Percentiles rank a stretch among this genome's conserved stretches.
Conservation (phyloP, 2,797 vertebrate genomes). For the Takifugu ocellatus region DNA sequence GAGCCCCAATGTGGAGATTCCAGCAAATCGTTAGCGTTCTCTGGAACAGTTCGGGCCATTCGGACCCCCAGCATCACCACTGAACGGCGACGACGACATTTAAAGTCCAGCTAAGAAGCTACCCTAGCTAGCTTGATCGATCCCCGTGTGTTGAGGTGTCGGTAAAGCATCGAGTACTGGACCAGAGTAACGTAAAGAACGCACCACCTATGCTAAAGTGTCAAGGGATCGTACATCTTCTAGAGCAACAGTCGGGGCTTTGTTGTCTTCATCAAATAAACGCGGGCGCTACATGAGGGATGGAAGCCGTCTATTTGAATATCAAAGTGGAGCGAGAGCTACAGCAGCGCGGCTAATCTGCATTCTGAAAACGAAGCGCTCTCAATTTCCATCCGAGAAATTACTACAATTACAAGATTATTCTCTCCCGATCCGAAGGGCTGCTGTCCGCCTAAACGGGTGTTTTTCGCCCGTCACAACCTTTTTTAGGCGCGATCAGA, state of each 20-base stretch:
- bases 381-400: slow-evolving; percentile 1
- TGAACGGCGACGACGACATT: no score
- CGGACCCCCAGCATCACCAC: no score
- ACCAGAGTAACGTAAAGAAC: no score
- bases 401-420: slow-evolving; percentile 11
- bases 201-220: no score
- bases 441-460: slow-evolving; percentile 4
- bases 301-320: slow-evolving; percentile 17
- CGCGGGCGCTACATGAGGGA: slow-evolving; percentile 1
- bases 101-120: no score
- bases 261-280: slow-evolving; percentile 20
- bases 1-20: no score
- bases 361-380: slow-evolving; percentile 15
- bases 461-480: background rate
- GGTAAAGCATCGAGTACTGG: no score
- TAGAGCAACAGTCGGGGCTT: no score
- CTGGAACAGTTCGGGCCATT: no score
- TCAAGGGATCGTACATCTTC: background rate
- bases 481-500: slow-evolving; percentile 11
- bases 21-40: no score
- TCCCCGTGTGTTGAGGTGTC: no score
- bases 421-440: slow-evolving; percentile 10
- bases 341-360: background rate
- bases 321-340: slow-evolving; percentile 13
- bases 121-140: no score